Base-by-base conservation (phyloP, 2,888 invertebrate species). In the Alsophila aescularia region DNA sequence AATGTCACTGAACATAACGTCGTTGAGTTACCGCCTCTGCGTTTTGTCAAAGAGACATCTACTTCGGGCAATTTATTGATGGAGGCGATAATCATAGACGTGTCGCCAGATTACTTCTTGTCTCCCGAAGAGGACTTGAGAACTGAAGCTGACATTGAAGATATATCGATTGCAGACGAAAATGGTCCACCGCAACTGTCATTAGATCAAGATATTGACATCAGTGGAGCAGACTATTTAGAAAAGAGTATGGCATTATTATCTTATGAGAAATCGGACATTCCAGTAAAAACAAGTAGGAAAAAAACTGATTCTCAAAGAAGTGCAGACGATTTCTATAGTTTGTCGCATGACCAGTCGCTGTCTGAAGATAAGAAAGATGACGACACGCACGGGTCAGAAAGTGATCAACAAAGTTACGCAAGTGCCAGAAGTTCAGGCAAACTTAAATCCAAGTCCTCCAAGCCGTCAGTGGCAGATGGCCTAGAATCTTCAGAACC, bases 61-160 rank as follows among this genome's bases (percentile, higher is more conserved):
- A 96, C 95, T 7, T 96, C 97, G 0, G 97, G 97, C 4, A 97
- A 97, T 77, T 88, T 98, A 0, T 81, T 97, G 0, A 97, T 98
- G 96, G 97, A 98, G 87, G 98, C 98, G 0, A 96, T 97, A 18
- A 95, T 98, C 10, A 97, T 98, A 47, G 98, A 98, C 63, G 96
- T 98, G 0, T 95, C 96, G 0, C 96, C 96, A 0, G 96, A 97
- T 65, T 96, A 96, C 70, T 97, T 97, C 72, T 93, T 93, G 0
- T 92, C 94, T n/a, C 94, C 94, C 2, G 95, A 95, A 66, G 96
- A 97, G 72, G 97, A 97, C 77, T 87, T 96, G 57, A 93, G 96
- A 48, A 97, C 97, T 0, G 97, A 97, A 85, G 96, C 96, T 0
- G 97, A 96, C 64, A 90, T 97, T 59, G 97, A 97, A 77, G 97